Evolutionary conservation across 2,797 vertebrate species (phyloP), one percentile per base, ranked within the genome.

Genomic region (Triplophysa yarkandensis): DNA sequence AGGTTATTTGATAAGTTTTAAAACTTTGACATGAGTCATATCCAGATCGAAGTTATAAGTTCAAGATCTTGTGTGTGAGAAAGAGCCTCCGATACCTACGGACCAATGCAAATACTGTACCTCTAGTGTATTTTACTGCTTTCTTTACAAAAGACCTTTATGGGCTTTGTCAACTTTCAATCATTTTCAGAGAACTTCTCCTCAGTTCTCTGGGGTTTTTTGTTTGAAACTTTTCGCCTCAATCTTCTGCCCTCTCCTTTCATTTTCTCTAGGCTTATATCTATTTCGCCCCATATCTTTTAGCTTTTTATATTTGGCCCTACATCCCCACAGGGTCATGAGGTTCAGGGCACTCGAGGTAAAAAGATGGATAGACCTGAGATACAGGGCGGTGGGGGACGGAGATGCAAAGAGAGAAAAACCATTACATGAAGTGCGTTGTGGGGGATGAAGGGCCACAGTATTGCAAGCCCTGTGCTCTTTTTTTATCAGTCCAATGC

Each of bases 301-400:
- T 30, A 4, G 14, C 21, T 50, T 27, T 43, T 16, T 39, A 5
- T 10, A 13, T 50, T 36, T 17, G 52, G 57, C 60, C 44, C 43
- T 23, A 19, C 65, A 52, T 50, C 72, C 54, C 57, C 34, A 25
- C 27, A 2, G 44, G 76, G 76, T 72, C 68, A n/a, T 58, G 1
- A 32, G 62, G 71, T 68, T 54, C 13, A 32, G 55, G 54, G 34
- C 36, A n/a, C 30, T 50, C 3, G 58, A 32, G 62, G 50, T 63
- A 67, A 63, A 55, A 19, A 66, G 66, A 71, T 74, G 61, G 71
- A 77, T 48, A 66, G 66, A 71, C 36, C 57, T 43, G 13, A 70
- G 32, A 57, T 50, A 55, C 17, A 28, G 36, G 34, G 65, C 28
- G 67, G 58, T 55, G 25, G 52, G 48, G 48, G 36, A 43, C 23